These are phyloP conservation scores for Drosophila insularis DNA, from an alignment of 1,140 invertebrate species.

Conservation along the genomic window DNA sequence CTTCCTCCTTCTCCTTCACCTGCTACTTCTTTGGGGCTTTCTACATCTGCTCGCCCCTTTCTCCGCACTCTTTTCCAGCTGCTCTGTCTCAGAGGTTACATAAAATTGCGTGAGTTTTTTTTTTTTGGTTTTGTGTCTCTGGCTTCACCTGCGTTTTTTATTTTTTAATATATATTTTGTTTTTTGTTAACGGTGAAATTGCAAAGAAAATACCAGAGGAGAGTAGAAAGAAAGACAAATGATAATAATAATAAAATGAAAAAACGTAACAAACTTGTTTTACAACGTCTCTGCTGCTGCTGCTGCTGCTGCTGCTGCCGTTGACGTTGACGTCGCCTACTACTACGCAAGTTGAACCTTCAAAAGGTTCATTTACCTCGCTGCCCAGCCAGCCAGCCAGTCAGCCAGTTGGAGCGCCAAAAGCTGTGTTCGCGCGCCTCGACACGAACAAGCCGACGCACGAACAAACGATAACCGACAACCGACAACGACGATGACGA, in stretches of 20 bases:
- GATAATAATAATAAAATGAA: constrained; percentile 12
- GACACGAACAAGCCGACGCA: constrained; percentile 21
- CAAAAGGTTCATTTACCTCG: constrained; percentile 83
- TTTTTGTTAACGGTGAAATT: constrained; percentile 75
- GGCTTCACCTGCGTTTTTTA: constrained; percentile 60
- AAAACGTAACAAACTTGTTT: constrained; percentile 79
- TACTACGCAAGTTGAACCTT: constrained; percentile 80
- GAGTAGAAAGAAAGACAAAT: constrained; percentile 21
- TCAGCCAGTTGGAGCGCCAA: constrained; percentile 5
- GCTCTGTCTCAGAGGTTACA: constrained; percentile 57
- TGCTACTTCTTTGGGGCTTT: background rate
- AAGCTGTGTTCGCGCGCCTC: constrained; percentile 8
- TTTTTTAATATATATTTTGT: constrained; percentile 17
- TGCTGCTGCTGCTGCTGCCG: background rate
- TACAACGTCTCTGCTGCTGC: constrained; percentile 41
- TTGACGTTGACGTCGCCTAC: constrained; percentile 51
- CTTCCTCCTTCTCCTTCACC: background rate
- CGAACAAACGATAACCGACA: too few relatives aligned
- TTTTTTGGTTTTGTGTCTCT: constrained; percentile 22
- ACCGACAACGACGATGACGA: constrained; percentile 11
- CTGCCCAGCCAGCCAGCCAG: background rate
- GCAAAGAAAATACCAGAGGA: constrained; percentile 65
- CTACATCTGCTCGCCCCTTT: background rate
- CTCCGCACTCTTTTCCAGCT: constrained; percentile 27
- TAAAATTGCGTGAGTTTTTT: constrained; percentile 56